Conservation (phyloP, 2,797 vertebrate genomes). For the Gymnopithys bicolor region DNA sequence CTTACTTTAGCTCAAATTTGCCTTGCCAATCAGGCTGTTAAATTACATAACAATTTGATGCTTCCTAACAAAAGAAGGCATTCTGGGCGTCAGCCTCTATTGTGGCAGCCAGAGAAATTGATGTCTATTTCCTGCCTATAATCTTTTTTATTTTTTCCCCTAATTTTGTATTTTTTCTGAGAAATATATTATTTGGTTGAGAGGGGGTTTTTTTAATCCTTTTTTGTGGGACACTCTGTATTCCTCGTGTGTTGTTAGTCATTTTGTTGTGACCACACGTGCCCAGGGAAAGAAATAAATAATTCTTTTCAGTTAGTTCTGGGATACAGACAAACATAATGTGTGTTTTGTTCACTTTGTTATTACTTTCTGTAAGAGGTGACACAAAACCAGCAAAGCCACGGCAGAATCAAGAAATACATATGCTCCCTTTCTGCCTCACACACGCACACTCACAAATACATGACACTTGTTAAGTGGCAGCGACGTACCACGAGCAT, state of each 20-base stretch:
- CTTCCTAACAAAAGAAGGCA: constrained; percentile 52
- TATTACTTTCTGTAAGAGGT: constrained; percentile 42
- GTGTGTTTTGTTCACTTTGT: constrained; percentile 34
- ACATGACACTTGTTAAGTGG: constrained; percentile 32
- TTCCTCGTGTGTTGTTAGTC: not conserved
- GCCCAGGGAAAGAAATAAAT: not conserved
- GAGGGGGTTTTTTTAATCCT: accelerated
- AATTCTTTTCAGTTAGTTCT: constrained; percentile 2
- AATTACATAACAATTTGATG: constrained; percentile 51
- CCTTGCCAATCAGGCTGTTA: constrained; percentile 32
- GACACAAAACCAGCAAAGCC: constrained; percentile 28
- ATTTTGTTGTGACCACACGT: not conserved
- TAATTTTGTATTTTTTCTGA: constrained; percentile 17
- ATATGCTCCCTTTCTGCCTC: constrained; percentile 21
- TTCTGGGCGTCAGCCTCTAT: not conserved
- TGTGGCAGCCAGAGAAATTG: constrained; percentile 16
- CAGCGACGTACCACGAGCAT: not conserved
- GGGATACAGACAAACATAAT: constrained; percentile 2
- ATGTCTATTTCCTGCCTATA: constrained; percentile 21
- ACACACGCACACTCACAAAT: not conserved
- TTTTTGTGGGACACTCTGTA: not conserved
- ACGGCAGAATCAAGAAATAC: not conserved
- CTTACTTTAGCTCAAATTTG: constrained; percentile 42
- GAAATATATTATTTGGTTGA: not conserved
- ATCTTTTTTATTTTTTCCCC: not conserved